A percentile compares a stretch with the other conserved stretches of the same genome.
phyloP scores from a whole-genome alignment of 2,797 vertebrate genomes.

The Rhincodon typus region DNA sequence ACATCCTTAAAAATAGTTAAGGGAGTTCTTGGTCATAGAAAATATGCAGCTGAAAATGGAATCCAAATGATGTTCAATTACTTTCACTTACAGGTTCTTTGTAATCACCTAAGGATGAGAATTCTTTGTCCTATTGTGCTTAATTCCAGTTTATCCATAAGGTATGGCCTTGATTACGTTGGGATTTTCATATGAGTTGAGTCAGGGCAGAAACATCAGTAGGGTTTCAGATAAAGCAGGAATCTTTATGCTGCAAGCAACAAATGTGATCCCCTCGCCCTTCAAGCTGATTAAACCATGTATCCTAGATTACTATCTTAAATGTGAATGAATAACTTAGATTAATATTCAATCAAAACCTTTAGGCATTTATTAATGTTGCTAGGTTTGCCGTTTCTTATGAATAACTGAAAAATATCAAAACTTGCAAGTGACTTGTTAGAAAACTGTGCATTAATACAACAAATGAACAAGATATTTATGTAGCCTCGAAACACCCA shows the following conservation, averaged over 20 bases:
- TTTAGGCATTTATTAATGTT: neutral
- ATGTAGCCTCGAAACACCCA: neutral
- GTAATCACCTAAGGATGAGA: neutral
- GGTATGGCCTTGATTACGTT: neutral
- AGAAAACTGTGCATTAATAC: neutral
- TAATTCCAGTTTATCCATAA: neutral
- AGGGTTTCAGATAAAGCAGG: neutral
- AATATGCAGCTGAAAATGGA: neutral
- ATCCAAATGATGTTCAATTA: neutral
- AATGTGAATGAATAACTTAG: neutral
- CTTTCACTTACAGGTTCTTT: neutral
- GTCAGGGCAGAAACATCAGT: neutral
- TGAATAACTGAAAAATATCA: neutral
- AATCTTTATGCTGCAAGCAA: neutral
- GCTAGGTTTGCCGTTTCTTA: neutral
- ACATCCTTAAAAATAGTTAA: neutral
- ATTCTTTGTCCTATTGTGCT: neutral
- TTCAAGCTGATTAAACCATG: neutral
- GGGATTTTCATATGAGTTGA: neutral
- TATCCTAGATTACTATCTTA: neutral
- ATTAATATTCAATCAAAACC: neutral
- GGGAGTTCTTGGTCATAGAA: neutral
- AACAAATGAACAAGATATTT: neutral
- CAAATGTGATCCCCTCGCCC: neutral
- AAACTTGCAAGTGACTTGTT: neutral